These are phyloP conservation scores for Hoplostethus atlanticus DNA, from an alignment of 2,797 vertebrate genomes.

Conservation along the genomic window DNA sequence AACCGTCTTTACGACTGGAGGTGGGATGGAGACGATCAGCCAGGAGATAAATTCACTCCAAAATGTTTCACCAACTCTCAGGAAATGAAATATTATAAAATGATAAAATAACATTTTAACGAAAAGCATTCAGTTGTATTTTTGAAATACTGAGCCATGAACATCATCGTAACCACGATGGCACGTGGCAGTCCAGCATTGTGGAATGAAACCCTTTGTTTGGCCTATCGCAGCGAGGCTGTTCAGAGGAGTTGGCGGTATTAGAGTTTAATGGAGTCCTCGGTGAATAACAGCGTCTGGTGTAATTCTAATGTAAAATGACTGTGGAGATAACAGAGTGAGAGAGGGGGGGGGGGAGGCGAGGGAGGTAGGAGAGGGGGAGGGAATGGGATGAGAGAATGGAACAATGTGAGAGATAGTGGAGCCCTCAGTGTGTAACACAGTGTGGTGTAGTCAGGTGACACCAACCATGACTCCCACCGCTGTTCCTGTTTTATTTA, in stretches of 20 bases:
- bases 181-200: conserved; percentile 3
- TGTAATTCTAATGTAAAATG: conserved; percentile 40
- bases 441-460: too few relatives aligned
- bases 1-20: conserved; percentile 7
- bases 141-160: too few relatives aligned
- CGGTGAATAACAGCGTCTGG: conserved; percentile 30
- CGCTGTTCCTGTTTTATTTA: too few relatives aligned
- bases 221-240: conserved; percentile 27
- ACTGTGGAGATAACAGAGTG: conserved; percentile 16
- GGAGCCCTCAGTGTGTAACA: neutral
- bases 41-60: conserved; percentile 4
- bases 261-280: conserved; percentile 54
- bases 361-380: neutral
- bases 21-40: neutral
- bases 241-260: conserved; percentile 41
- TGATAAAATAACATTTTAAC: too few relatives aligned
- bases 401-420: neutral
- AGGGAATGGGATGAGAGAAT: neutral
- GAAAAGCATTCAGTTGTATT: too few relatives aligned
- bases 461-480: too few relatives aligned
- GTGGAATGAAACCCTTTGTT: neutral
- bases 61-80: neutral
- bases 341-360: neutral
- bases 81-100: neutral
- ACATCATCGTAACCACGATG: too few relatives aligned